Conservation (phyloP, 2,797 vertebrate genomes). For the Sternarchorhynchus goeldii region DNA sequence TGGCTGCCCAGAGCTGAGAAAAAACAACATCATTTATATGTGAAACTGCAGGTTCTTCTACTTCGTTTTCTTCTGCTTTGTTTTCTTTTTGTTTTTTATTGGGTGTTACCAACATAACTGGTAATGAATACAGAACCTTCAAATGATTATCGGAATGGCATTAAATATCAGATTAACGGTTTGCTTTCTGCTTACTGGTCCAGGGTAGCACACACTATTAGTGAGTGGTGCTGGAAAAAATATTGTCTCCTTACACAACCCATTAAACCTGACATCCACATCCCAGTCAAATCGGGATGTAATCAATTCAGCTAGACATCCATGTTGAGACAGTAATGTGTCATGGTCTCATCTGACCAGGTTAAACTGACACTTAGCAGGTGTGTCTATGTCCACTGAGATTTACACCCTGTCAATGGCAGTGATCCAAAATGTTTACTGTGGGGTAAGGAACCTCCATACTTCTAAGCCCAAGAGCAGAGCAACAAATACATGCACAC, state of each 20-base stretch:
- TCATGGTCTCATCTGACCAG: constrained; percentile 15
- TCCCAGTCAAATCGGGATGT: constrained; percentile 24
- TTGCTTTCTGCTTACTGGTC: constrained; percentile 2
- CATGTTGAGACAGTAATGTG: constrained; percentile 22
- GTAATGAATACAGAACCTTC: too few relatives aligned
- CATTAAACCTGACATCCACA: constrained; percentile 26
- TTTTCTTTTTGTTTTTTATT: too few relatives aligned
- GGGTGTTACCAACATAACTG: too few relatives aligned
- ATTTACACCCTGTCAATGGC: constrained; percentile 38
- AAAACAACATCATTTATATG: too few relatives aligned
- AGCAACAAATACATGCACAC: too few relatives aligned
- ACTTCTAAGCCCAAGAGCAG: too few relatives aligned
- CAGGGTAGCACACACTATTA: constrained; percentile 3
- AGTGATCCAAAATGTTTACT: constrained; percentile 27
- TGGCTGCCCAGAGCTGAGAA: too few relatives aligned
- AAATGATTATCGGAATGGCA: constrained; percentile 23
- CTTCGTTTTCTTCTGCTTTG: too few relatives aligned
- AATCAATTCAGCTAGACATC: constrained; percentile 31
- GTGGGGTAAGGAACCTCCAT: neutral
- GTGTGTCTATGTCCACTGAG: constrained; percentile 14
- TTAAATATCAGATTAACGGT: neutral
- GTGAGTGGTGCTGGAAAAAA: neutral
- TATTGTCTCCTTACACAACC: constrained; percentile 7
- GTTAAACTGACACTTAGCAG: constrained; percentile 30
- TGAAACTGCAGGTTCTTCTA: too few relatives aligned